Evolutionary conservation across 2,113 vertebrate genomes (phyloP).

Genomic region (Crypturellus undulatus): DNA sequence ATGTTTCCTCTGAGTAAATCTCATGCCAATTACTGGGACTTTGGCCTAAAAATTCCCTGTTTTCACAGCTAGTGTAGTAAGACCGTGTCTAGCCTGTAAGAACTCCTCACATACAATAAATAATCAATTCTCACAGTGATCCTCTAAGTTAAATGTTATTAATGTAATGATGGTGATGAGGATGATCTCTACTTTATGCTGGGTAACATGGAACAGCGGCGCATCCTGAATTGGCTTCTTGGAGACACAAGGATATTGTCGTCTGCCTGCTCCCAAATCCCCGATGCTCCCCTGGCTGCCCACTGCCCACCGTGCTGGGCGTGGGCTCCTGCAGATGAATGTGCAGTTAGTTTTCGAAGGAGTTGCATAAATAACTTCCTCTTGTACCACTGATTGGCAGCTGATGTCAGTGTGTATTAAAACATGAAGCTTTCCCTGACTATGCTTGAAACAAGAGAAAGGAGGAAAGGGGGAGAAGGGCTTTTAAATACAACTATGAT

Average conservation of each 20-base stretch:
- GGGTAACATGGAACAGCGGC: not conserved
- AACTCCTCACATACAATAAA: not conserved
- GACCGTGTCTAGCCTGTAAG: not conserved
- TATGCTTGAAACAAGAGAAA: not conserved
- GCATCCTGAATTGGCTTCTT: not conserved
- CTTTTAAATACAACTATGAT: not conserved
- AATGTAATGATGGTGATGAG: not conserved
- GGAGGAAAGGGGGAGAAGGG: not conserved
- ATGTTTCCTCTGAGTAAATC: not conserved
- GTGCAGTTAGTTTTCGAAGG: not conserved
- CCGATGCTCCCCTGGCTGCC: not conserved
- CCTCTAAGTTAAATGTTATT: not conserved
- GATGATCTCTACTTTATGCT: not conserved
- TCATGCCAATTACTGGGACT: not conserved
- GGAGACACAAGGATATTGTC: not conserved
- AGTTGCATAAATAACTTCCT: constrained; percentile 4
- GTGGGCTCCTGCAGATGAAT: not conserved
- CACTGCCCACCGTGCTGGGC: not conserved
- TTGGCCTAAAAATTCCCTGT: not conserved
- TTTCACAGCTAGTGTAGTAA: not conserved
- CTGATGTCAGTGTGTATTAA: not conserved
- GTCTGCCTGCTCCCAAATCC: not conserved
- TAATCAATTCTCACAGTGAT: not conserved
- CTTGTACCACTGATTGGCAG: not conserved
- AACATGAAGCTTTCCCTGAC: not conserved